Evolutionary conservation across 1,140 invertebrate species (phyloP), one percentile per base, ranked within the genome.

Genomic region (Euborellia annulipes): DNA sequence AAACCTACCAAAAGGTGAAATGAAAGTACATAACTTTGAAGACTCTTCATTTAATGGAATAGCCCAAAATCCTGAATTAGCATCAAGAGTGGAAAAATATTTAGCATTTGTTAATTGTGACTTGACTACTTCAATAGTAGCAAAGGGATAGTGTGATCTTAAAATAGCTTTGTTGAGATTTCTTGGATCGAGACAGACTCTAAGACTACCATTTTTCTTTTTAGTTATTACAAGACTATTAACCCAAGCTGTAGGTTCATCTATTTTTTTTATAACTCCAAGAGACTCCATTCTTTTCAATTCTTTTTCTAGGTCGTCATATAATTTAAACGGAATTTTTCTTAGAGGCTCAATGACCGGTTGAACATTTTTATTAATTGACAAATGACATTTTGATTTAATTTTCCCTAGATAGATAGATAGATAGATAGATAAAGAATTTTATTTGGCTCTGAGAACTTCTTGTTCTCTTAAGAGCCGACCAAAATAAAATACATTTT

Each of bases 171-270:
- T 45, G 46, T 62, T 62, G 6, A 62, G 45, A n/a, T 46, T 14
- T 17, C 48, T 59, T 3, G 55, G 60, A 43, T 68, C 66, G 3
- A 61, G 59, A 43, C 61, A 65, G 2, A 69, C 38, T 11, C 65
- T 49, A 14, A 62, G 48, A 18, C 48, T 52, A 8, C 53, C 56
- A 41, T 57, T 52, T 19, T 50, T 41, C 48, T 68, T 67, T n/a
- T 54, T 53, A 3, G 63, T 60, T 7, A 56, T 46, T 3, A 68
- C 55, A 20, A 66, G 56, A 3, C 62, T 62, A 17, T 57, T 50
- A 14, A 57, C 57, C 61, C 64, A 69, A 16, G 57, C 56, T 3
- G 58, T 60, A 8, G 55, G 54, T 36, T 54, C 50, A 18, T 55
- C 52, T 17, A 60, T 59, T 22, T 43, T 52, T 38, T 51, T 50